These are phyloP conservation scores for Urosaurus nigricauda DNA, from an alignment of 2,797 vertebrate species.

Conservation along the genomic window DNA sequence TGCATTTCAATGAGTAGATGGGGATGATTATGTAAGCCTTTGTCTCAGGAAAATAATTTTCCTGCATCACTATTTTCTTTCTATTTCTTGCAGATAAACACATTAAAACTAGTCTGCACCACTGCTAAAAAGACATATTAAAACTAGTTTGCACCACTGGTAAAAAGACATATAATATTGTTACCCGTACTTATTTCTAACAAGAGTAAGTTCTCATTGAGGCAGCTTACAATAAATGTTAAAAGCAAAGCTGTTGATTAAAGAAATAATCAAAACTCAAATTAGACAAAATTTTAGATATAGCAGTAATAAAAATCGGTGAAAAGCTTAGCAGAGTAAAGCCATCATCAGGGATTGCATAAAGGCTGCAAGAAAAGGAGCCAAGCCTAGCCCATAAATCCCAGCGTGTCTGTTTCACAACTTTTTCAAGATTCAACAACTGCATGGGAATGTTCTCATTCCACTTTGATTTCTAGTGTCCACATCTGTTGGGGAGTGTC, in stretches of 20 bases:
- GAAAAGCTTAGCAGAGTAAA: not conserved
- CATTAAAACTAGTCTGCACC: not conserved
- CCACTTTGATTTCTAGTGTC: not conserved
- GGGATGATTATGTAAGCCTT: not conserved
- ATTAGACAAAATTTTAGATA: slow-evolving; percentile 3
- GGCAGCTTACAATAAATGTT: not conserved
- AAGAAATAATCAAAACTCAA: not conserved
- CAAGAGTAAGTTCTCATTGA: not conserved
- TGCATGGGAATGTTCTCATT: not conserved
- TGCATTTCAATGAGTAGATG: not conserved
- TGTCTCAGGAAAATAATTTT: not conserved
- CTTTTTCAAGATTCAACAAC: not conserved
- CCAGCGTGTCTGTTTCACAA: not conserved
- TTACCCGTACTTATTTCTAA: not conserved
- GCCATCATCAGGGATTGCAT: not conserved
- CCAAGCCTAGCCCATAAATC: not conserved
- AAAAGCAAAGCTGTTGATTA: not conserved
- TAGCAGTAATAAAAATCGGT: not conserved
- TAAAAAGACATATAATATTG: not conserved
- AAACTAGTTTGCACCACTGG: not conserved
- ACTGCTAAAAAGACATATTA: not conserved
- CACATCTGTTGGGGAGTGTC: not conserved
- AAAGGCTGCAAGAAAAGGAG: not conserved
- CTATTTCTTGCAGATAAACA: not conserved
- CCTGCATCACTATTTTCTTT: slow-evolving; percentile 4